Base-by-base conservation (phyloP, 2,888 invertebrate genomes). In the Biston stratarius region DNA sequence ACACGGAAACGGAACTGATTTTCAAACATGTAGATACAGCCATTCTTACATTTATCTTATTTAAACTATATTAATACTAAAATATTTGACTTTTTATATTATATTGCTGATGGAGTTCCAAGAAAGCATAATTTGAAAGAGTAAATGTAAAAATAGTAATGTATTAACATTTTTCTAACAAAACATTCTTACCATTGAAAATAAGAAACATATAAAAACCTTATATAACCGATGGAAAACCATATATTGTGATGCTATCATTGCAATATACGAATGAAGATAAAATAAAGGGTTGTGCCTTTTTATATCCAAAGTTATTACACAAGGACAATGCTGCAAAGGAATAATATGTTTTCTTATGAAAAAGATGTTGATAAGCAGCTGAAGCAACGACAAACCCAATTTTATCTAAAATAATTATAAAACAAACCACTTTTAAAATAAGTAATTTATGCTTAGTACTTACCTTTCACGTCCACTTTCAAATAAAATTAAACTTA, bases 401-500 rank as follows among this genome's bases (percentile, higher is more conserved):
- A 49, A 49, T 49, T 33, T 11, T 33, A 49, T 10, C 9, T 48
- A 9, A 48, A 10, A 24, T 51, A 11, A 40, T 1, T n/a, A n/a
- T n/a, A n/a, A n/a, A n/a, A n/a, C n/a, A 38, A 40, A 53, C 15
- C 14, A 53, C 15, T 5, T 33, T 12, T 11, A n/a, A 6, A 34
- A 38, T 38, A 5, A 38, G 6, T 38, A 38, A 38, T 9, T 5
- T 8, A 8, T 1, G 3, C 6, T 24, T 5, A 0, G 33, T 48
- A 70, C 71, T 71, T 69, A 71, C 73, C 65, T 64, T 55, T 38
- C 40, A 33, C 52, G 40, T 10, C 47, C 6, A 9, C 5, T 7
- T 48, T 34, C 12, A 44, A 5, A 59, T 11, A 24, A 47, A 49
- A 11, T 10, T 12, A 7, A 9, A 73, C 76, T 71, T 76, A 76